Percentiles rank a stretch among this genome's conserved stretches.
phyloP scores from a whole-genome alignment of 2,113 vertebrate genomes.

The Spea multiplicata region DNA sequence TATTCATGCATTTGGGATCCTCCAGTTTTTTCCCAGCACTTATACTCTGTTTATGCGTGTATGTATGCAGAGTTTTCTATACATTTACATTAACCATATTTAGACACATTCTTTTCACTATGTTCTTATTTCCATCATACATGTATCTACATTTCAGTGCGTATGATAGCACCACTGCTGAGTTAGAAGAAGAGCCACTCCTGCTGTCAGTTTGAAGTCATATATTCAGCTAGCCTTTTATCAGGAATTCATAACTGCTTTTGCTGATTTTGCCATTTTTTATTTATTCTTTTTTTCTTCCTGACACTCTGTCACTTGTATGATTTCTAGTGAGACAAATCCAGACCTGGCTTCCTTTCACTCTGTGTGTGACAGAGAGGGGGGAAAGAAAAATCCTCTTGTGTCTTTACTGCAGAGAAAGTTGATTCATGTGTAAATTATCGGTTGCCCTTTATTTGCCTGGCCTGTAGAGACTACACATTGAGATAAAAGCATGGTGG shows the following conservation, averaged over 20 bases:
- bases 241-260: conserved; percentile 62
- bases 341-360: conserved; percentile 64
- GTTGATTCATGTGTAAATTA: conserved; percentile 87
- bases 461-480: conserved; percentile 72
- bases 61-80: too few species aligned
- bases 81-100: too few species aligned
- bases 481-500: conserved; percentile 67
- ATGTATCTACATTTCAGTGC: conserved; percentile 65
- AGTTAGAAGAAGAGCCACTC: conserved; percentile 62
- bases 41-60: too few species aligned
- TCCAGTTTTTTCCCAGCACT: too few species aligned
- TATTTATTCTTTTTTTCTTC: conserved; percentile 17
- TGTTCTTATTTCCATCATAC: conserved; percentile 57
- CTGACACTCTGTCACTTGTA: conserved; percentile 53
- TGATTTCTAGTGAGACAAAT: conserved; percentile 73
- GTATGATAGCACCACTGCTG: conserved; percentile 63
- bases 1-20: too few species aligned
- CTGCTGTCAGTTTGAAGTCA: conserved; percentile 59
- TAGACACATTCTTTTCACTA: too few species aligned
- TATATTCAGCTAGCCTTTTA: conserved; percentile 66
- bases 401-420: conserved; percentile 64
- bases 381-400: conserved; percentile 64
- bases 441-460: conserved; percentile 72
- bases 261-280: conserved; percentile 57
- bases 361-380: conserved; percentile 50